phyloP scores from a whole-genome alignment of 2,888 invertebrate genomes.

The Meliscaeva auricollis region DNA sequence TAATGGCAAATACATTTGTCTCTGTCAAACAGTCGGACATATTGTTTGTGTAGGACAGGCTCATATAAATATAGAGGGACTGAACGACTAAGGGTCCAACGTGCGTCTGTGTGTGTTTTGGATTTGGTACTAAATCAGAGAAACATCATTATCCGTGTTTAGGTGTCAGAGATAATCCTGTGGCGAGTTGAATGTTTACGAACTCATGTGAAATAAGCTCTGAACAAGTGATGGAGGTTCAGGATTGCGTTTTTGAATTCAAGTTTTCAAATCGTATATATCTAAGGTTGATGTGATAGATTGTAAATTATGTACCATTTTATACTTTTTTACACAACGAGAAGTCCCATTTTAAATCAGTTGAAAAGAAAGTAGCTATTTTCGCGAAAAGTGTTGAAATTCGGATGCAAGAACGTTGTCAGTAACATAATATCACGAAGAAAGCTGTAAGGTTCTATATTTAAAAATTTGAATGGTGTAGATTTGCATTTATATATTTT shows the following conservation, averaged over 20 bases:
- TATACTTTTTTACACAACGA: too few species aligned
- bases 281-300: neutral
- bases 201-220: conserved; percentile 24
- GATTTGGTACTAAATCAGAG: conserved; percentile 63
- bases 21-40: conserved; percentile 72
- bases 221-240: conserved; percentile 11
- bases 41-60: conserved; percentile 66
- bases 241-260: conserved; percentile 12
- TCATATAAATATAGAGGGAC: conserved; percentile 12
- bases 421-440: too few species aligned
- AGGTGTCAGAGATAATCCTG: conserved; percentile 69
- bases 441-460: too few species aligned
- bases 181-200: conserved; percentile 35
- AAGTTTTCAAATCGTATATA: neutral
- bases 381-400: too few species aligned
- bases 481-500: too few species aligned
- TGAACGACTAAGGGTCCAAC: neutral
- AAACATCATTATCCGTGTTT: conserved; percentile 74
- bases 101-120: conserved; percentile 11
- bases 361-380: too few species aligned
- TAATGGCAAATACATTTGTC: conserved; percentile 76
- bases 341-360: too few species aligned
- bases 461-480: too few species aligned
- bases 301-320: neutral
- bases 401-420: too few species aligned